Evolutionary conservation across 2,113 vertebrate species (phyloP).

Genomic region (Hirundichthys speculiger): DNA sequence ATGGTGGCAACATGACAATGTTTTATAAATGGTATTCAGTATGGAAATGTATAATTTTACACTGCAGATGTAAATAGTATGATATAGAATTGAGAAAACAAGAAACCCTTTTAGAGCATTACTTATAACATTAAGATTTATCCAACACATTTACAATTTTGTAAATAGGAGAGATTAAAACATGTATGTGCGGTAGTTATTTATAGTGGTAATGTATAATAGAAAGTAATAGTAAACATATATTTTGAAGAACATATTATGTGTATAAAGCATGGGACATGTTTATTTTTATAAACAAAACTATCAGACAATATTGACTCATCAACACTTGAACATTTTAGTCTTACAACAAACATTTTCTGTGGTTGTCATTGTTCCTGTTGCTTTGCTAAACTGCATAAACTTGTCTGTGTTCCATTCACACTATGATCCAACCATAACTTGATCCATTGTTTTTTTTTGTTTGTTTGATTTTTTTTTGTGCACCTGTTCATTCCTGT

Average conservation of each 20-base stretch:
- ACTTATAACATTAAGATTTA: conserved; percentile 68
- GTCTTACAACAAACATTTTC: conserved; percentile 60
- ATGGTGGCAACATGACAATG: conserved; percentile 48
- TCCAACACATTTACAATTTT: conserved; percentile 71
- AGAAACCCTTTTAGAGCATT: conserved; percentile 71
- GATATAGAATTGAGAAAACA: conserved; percentile 62
- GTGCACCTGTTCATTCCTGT: conserved; percentile 68
- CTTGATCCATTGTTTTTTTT: conserved; percentile 66
- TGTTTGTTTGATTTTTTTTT: conserved; percentile 60
- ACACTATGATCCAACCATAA: conserved; percentile 49
- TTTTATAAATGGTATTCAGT: conserved; percentile 59
- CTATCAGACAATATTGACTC: conserved; percentile 58
- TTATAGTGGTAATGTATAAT: conserved; percentile 82
- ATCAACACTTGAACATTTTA: conserved; percentile 59
- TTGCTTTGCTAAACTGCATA: conserved; percentile 70
- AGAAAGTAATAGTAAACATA: conserved; percentile 79
- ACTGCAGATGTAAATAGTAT: conserved; percentile 71
- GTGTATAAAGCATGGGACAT: conserved; percentile 80
- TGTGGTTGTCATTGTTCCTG: conserved; percentile 71
- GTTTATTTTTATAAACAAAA: conserved; percentile 84
- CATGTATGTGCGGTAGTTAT: conserved; percentile 71
- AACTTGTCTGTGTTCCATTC: conserved; percentile 76
- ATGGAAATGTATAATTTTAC: conserved; percentile 64
- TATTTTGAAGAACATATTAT: conserved; percentile 81
- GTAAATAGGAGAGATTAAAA: conserved; percentile 67